A percentile compares a stretch with the other conserved stretches of the same genome.
Evolutionary conservation across 2,113 vertebrate species (phyloP).

Genomic region (Seriola rivoliana): DNA sequence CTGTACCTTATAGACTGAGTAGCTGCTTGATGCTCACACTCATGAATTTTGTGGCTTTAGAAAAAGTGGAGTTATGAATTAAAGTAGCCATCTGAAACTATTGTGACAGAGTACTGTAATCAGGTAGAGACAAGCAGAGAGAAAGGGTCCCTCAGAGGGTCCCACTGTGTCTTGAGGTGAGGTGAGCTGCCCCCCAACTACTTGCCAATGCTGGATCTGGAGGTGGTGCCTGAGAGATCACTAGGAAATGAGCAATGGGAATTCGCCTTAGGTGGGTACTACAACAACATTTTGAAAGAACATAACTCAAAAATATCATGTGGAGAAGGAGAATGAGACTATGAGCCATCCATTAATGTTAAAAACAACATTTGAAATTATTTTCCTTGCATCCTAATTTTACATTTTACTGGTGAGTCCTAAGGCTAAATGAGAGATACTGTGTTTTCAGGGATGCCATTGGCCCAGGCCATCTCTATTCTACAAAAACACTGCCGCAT

Average conservation of each 20-base stretch:
- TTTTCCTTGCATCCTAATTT: not conserved
- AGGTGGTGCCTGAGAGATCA: constrained; percentile 99
- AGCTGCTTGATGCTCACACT: constrained; percentile 22
- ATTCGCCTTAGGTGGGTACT: constrained; percentile 93
- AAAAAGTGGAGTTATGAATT: constrained; percentile 50
- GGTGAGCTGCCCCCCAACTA: constrained; percentile 69
- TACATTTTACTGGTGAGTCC: not conserved
- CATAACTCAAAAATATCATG: not conserved
- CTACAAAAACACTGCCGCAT: constrained; percentile 98
- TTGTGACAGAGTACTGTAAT: constrained; percentile 29
- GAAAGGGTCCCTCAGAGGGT: constrained; percentile 66
- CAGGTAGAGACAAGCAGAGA: constrained; percentile 30
- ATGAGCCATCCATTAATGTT: not conserved
- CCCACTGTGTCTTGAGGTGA: constrained; percentile 74
- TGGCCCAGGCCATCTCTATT: constrained; percentile 98
- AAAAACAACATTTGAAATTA: not conserved
- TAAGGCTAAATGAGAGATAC: not conserved
- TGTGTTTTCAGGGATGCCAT: constrained; percentile 91
- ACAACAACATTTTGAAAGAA: not conserved
- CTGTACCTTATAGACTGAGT: constrained; percentile 7
- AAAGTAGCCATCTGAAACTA: constrained; percentile 19
- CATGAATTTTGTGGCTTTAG: constrained; percentile 25
- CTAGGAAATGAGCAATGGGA: constrained; percentile 99
- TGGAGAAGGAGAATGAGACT: not conserved
- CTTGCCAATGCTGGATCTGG: constrained; percentile 99